Base-by-base conservation (phyloP, 35 echinoderm and acorn worm genomes). In the Heliocidaris erythrogramma region DNA sequence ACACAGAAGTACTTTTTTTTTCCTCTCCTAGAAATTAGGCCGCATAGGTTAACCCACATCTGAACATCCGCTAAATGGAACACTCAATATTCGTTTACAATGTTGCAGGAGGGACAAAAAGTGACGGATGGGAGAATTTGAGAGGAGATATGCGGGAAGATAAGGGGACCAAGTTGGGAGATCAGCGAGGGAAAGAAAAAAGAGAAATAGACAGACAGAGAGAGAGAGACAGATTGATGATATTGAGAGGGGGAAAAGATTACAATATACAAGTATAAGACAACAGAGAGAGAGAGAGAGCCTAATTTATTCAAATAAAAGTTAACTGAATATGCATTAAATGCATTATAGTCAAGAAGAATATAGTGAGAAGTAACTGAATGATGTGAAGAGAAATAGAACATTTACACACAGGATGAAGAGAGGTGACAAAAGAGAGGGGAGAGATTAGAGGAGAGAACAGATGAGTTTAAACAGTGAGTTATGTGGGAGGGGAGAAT, bases 31-130 rank as follows among this genome's bases (percentile, higher is more conserved):
- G 87, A 89, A 89, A 89, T 89, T 89, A 89, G 87, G 87, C 30
- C 47, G 30, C 87, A 89, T 89, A 89, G 11, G 87, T 89, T 89
- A 89, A 89, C 87, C 87, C 87, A 89, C 31, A 89, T 89, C 47
- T 89, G 31, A 89, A 89, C 87, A 89, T 89, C 87, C 87, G 31
- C 87, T 32, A 89, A 89, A 89, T 89, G 87, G 87, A 48, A 89
- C 87, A 48, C 87, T 89, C 47, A 32, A 48, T 89, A 89, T 89
- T 89, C 87, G 31, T 89, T 89, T 89, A 89, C 31, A 89, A 89
- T 89, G 87, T 89, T 47, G 87, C 87, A 18, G 87, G 18, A 89
- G 87, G 47, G 31, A 89, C 31, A 89, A 89, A 89, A 89, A 48
- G 47, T 32, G 47, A 89, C 87, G 87, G 87, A 89, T 47, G 87